These are phyloP conservation scores for Drosophila burlai DNA, from an alignment of 1,140 invertebrate genomes.

Conservation along the genomic window DNA sequence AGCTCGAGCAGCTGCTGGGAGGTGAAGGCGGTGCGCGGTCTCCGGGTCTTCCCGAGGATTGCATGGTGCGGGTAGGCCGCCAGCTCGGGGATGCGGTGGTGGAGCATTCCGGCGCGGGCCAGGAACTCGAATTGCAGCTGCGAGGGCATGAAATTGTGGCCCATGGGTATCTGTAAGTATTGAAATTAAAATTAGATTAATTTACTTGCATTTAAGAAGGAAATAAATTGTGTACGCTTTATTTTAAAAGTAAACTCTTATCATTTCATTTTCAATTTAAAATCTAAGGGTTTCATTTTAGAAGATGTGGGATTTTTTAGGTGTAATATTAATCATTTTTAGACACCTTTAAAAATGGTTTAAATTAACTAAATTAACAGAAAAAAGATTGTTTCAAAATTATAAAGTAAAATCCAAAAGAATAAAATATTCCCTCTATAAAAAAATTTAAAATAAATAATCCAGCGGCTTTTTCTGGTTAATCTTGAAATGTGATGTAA, in stretches of 20 bases:
- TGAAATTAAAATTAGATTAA: not conserved
- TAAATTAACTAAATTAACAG: no score
- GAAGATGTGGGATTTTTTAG: not conserved
- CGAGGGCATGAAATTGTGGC: slow-evolving; percentile 87
- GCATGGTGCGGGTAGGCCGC: slow-evolving; percentile 88
- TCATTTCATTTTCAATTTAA: not conserved
- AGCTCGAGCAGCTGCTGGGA: slow-evolving; percentile 98
- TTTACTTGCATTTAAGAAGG: not conserved
- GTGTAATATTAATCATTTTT: not conserved
- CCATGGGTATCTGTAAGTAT: slow-evolving; percentile 73
- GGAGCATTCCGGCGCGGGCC: slow-evolving; percentile 93
- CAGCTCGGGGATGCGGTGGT: slow-evolving; percentile 91
- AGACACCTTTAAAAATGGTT: not conserved
- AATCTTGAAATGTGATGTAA: not conserved
- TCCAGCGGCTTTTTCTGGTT: no score
- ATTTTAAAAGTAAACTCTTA: not conserved
- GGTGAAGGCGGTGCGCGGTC: slow-evolving; percentile 98
- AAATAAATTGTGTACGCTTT: not conserved
- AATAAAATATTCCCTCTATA: no score
- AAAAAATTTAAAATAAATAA: no score
- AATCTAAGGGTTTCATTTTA: not conserved
- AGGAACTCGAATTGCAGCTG: slow-evolving; percentile 94
- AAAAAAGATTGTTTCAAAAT: not conserved
- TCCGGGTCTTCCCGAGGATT: slow-evolving; percentile 96
- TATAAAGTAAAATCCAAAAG: no score